These are phyloP conservation scores for Corythornis cristatus DNA, from an alignment of 2,113 vertebrate species.

Conservation along the genomic window DNA sequence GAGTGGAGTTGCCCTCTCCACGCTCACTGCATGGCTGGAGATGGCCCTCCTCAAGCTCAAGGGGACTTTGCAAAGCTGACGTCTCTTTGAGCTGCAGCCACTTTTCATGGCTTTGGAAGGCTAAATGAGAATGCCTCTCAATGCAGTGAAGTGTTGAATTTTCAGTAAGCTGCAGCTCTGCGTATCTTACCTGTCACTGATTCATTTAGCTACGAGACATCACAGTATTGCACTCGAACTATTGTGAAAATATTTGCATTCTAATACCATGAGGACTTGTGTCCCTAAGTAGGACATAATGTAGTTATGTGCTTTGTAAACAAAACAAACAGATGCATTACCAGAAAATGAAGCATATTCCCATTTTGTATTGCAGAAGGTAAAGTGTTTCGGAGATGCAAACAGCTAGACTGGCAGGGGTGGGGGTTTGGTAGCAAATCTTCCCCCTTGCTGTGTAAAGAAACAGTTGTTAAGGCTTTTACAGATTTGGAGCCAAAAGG, in stretches of 20 bases:
- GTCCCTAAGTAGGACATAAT: slow-evolving; percentile 67
- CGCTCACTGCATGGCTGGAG: background rate
- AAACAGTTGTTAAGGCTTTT: slow-evolving; percentile 20
- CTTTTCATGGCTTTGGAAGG: background rate
- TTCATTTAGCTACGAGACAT: slow-evolving; percentile 77
- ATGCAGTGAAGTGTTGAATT: slow-evolving; percentile 34
- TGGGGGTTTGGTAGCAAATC: background rate
- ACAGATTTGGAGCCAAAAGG: slow-evolving; percentile 28
- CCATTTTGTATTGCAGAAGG: slow-evolving; percentile 48
- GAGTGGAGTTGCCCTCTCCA: background rate
- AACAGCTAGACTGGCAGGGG: slow-evolving; percentile 19
- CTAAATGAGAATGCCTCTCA: background rate
- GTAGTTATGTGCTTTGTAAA: slow-evolving; percentile 71
- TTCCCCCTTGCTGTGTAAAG: slow-evolving; percentile 9
- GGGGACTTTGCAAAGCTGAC: background rate
- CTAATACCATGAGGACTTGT: slow-evolving; percentile 67
- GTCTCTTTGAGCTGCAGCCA: background rate
- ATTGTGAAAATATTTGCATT: slow-evolving; percentile 70
- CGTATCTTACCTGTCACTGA: slow-evolving; percentile 75
- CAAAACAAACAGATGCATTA: slow-evolving; percentile 50
- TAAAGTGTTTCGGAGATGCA: slow-evolving; percentile 61
- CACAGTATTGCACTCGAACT: slow-evolving; percentile 74
- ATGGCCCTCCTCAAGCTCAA: background rate
- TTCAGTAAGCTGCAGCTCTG: slow-evolving; percentile 72
- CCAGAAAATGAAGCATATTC: slow-evolving; percentile 62